A percentile compares a stretch with the other conserved stretches of the same genome.
phyloP scores from a whole-genome alignment of 2,113 vertebrate genomes.

The Psophia crepitans region DNA sequence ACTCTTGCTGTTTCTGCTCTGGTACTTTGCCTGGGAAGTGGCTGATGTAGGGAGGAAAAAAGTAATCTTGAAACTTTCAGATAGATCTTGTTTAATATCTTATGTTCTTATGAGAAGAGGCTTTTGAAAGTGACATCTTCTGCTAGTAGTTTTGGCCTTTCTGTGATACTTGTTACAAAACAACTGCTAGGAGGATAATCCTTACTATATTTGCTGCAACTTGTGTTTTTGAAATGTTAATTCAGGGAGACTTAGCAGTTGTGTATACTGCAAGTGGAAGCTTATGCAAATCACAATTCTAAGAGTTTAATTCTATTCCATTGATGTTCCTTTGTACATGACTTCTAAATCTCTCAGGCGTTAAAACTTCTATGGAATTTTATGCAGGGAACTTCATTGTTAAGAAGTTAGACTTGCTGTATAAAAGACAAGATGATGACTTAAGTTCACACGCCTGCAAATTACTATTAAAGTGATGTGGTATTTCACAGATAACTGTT shows the following conservation, averaged over 20 bases:
- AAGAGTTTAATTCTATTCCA: not conserved
- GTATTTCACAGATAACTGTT: constrained; percentile 10
- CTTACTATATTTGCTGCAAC: not conserved
- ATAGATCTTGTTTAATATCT: not conserved
- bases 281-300: not conserved
- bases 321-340: not conserved
- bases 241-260: not conserved
- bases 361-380: not conserved
- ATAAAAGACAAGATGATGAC: not conserved
- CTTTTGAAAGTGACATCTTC: not conserved
- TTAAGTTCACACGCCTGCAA: not conserved
- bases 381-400: not conserved
- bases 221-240: constrained; percentile 22
- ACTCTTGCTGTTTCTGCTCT: not conserved
- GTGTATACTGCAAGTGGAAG: not conserved
- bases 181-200: not conserved
- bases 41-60: not conserved
- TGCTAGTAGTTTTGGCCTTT: not conserved
- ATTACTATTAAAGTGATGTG: not conserved
- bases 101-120: not conserved
- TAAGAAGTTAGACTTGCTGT: not conserved
- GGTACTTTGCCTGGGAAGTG: not conserved
- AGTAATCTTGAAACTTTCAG: not conserved
- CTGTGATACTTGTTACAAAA: not conserved
- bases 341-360: not conserved